Base-by-base conservation (phyloP, 2,797 vertebrate species). In the Artibeus lituratus region DNA sequence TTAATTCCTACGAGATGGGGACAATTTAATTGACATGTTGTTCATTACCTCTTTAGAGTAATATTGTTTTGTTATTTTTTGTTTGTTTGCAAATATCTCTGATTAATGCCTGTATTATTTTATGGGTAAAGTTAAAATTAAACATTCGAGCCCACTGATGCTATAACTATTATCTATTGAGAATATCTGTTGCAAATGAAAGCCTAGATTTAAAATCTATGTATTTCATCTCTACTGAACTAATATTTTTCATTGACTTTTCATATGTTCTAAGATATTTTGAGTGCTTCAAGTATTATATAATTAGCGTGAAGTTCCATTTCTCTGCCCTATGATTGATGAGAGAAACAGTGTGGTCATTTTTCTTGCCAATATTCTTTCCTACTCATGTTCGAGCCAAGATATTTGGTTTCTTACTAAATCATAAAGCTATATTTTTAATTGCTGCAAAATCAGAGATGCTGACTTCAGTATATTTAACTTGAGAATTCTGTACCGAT, bases 281-380 rank as follows among this genome's bases (percentile, higher is more conserved):
- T 96, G 55, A 78, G 1, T 80, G 26, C 69, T 97, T 72, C 59
- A 94, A 92, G 65, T 87, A 74, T 87, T 80, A 94, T 57, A 57
- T 84, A 95, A 91, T 96, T 86, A 94, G 35, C 24, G 55, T 94
- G 1, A 81, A 91, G 84, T 95, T 95, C 59, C 39, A 84, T 39
- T 94, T 95, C 55, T 94, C 26, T 87, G 44, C 59, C 42, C 59
- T 51, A 3, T 92, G 81, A 90, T 91, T 91, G 69, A 92, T 90
- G 76, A 94, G 55, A 95, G 88, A 85, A 96, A 83, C 49, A 93
- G 24, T 81, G 53, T 91, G 70, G 80, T 86, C 59, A 72, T 67
- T 91, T 97, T 97, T 93, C 80, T 90, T 97, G 89, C 81, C 91
- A 96, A 21, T 89, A 35, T 73, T 96, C 77, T 95, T 96, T 90